Evolutionary conservation across 2,113 vertebrate genomes (phyloP), one percentile per base, ranked within the genome.

Genomic region (Macquaria ambigua): DNA sequence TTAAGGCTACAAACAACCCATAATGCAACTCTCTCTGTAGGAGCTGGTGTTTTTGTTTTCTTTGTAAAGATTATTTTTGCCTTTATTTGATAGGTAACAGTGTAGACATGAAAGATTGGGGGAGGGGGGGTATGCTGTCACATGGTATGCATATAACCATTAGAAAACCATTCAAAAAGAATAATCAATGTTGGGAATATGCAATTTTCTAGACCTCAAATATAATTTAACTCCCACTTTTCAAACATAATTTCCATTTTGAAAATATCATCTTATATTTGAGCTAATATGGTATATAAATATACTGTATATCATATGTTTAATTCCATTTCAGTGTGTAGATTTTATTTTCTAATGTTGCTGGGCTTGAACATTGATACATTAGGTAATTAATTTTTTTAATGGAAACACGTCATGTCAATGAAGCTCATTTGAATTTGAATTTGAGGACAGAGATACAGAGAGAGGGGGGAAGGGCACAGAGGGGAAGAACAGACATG

Each of bases 341-440:
- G 41, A 70, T 46, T 67, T 5, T 16, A 52, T 53, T 53, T 66
- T 53, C 15, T 7, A 16, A 41, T 43, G 12, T 37, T 74, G 0
- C 11, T 55, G 12, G 2, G 15, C 46, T 70, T 18, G 20, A 53
- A 68, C 50, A 37, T 15, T 55, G 8, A 21, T 63, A 25, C 23
- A 74, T 8, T 8, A 20, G 6, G 7, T 78, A 14, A 28, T 55
- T 0, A 3, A 12, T 43, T 43, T 41, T 56, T 21, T 78, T 4
- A 23, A 39, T 41, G 31, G 69, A 1, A 53, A 83, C 43, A 53
- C 4, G 23, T 64, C 11, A 28, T 28, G 37, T 9, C 28, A 50
- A 15, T 61, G 34, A 67, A 14, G 61, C 39, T 77, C 62, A 74
- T 68, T 55, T 67, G 25, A 81, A 80, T 75, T 55, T 69, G 48